These are phyloP conservation scores for Spea hammondii DNA, from an alignment of 2,797 vertebrate genomes.

Conservation along the genomic window DNA sequence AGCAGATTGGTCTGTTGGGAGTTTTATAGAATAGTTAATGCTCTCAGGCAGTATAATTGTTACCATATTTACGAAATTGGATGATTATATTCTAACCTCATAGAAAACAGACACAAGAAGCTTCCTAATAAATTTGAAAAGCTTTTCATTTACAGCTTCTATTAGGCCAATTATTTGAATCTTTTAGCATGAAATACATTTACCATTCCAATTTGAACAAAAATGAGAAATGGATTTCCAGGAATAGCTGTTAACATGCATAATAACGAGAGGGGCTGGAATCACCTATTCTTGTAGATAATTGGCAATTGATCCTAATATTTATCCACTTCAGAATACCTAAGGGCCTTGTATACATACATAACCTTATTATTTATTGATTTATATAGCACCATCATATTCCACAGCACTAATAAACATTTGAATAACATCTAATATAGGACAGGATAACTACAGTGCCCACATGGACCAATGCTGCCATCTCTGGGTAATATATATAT, in stretches of 20 bases:
- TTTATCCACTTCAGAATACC: not conserved
- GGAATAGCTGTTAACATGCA: not conserved
- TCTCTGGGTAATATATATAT: too few relatives aligned
- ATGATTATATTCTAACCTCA: conserved; percentile 6
- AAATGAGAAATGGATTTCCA: conserved; percentile 12
- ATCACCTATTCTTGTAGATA: not conserved
- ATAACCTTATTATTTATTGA: not conserved
- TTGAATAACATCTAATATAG: too few relatives aligned
- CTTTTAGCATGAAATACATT: conserved; percentile 14
- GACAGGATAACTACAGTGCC: too few relatives aligned
- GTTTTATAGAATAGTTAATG: not conserved
- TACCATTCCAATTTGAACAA: conserved; percentile 16
- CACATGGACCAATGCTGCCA: too few relatives aligned
- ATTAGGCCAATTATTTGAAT: conserved; percentile 2
- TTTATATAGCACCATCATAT: too few relatives aligned
- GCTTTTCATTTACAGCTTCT: conserved; percentile 35
- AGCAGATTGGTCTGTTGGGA: too few relatives aligned
- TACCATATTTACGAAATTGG: conserved; percentile 6
- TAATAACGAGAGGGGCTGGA: not conserved
- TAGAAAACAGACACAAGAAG: conserved; percentile 20
- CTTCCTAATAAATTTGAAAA: conserved; percentile 35
- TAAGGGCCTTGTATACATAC: not conserved
- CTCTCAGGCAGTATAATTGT: not conserved
- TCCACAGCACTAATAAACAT: too few relatives aligned
- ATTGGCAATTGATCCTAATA: conserved; percentile 6